Evolutionary conservation across 2,797 vertebrate species (phyloP), one percentile per base, ranked within the genome.

Genomic region (Sarcophilus harrisii): DNA sequence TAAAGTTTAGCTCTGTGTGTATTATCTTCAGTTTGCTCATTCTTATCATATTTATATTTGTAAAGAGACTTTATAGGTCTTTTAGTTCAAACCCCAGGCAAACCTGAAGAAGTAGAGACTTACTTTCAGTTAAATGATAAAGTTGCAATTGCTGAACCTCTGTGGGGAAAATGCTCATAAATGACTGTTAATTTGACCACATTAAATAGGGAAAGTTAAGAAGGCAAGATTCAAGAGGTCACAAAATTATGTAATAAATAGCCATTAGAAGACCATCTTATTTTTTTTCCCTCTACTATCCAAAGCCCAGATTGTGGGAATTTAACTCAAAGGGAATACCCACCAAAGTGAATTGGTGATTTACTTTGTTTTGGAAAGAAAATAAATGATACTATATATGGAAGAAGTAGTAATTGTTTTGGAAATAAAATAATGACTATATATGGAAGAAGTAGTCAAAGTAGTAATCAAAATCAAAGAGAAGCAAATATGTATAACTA

Each of bases 161-260:
- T 94, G 92, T 16, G 49, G 49, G 93, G 96, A 89, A 59, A 45
- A 59, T 32, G 5, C 57, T 38, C n/a, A 29, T 60, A 73, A 57
- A 93, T 29, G 49, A 58, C 92, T 5, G n/a, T 81, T 59, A 6
- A 60, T 93, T 89, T 95, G 91, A 93, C 38, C 58, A 93, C 3
- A 4, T 8, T 92, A 49, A 66, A 52, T 52, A 66, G 9, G 90
- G 49, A 28, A 58, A 90, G 60, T 96, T 91, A 89, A 95, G 87
- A 52, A 66, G 52, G 66, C 57, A 90, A 55, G 92, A 62, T 91
- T 91, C 49, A 32, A 93, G 60, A 29, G 94, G 30, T 30, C 55
- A 90, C 52, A 94, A 81, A 94, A 57, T 90, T 93, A 4, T 29
- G 52, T 91, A 57, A 57, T 54, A 14, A 81, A 38, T 90, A 93